Percentiles rank a stretch among this genome's conserved stretches.
Evolutionary conservation across 2,888 invertebrate genomes (phyloP).

Genomic region (Phymatocera aterrima): DNA sequence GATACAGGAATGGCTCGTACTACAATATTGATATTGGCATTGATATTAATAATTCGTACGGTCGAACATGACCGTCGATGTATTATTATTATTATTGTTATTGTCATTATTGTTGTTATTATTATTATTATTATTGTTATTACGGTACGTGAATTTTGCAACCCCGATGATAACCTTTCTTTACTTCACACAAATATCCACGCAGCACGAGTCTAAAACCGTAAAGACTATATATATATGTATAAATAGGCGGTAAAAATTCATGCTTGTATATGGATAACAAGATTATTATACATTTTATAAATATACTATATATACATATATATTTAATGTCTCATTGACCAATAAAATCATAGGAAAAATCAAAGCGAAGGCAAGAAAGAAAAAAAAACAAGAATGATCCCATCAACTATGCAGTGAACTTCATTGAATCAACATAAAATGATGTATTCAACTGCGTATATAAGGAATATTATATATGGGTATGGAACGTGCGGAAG

Average conservation of each 20-base stretch:
- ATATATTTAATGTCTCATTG: background rate
- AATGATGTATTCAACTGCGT: too few species aligned
- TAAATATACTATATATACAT: too few species aligned
- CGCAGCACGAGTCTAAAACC: constrained; percentile 41
- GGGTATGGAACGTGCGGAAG: background rate
- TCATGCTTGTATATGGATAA: background rate
- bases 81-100: too few species aligned
- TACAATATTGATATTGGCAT: too few species aligned
- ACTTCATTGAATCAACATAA: constrained; percentile 9
- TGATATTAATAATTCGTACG: too few species aligned
- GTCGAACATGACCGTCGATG: too few species aligned
- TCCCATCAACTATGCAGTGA: constrained; percentile 4
- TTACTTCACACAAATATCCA: too few species aligned
- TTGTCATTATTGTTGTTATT: background rate
- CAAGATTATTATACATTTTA: constrained; percentile 5
- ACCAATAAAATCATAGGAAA: constrained; percentile 21
- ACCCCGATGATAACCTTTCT: constrained; percentile 31
- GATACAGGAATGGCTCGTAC: too few species aligned
- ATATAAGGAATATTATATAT: too few species aligned
- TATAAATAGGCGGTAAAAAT: background rate
- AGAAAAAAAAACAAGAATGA: too few species aligned
- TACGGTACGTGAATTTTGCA: background rate
- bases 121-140: background rate
- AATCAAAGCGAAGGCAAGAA: too few species aligned
- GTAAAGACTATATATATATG: constrained; percentile 3